Evolutionary conservation across 1,140 invertebrate species (phyloP).

Genomic region (Saxidomus purpurata): DNA sequence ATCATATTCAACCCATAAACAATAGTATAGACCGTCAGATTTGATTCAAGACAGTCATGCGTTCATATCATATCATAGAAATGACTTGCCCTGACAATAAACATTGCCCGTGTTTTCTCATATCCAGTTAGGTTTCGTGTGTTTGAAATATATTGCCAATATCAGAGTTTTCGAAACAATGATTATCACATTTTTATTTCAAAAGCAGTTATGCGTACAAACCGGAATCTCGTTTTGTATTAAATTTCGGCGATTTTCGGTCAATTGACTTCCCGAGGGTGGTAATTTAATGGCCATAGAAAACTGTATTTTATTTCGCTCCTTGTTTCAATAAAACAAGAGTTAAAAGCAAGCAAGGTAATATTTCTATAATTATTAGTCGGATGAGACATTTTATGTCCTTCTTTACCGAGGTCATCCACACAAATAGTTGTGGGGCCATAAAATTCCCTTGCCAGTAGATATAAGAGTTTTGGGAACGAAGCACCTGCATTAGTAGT

Average conservation of each 20-base stretch:
- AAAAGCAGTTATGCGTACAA: slow-evolving; percentile 47
- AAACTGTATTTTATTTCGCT: slow-evolving; percentile 66
- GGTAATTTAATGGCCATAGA: slow-evolving; percentile 58
- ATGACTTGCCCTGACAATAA: neutral
- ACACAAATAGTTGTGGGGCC: slow-evolving; percentile 64
- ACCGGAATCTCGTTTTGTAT: slow-evolving; percentile 37
- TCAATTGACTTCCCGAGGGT: slow-evolving; percentile 61
- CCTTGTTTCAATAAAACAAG: slow-evolving; percentile 67
- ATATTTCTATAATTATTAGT: slow-evolving; percentile 69
- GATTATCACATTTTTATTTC: slow-evolving; percentile 42
- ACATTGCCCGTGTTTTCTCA: slow-evolving; percentile 1
- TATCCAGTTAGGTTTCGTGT: slow-evolving; percentile 4
- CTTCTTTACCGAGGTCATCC: slow-evolving; percentile 58
- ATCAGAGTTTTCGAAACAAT: neutral
- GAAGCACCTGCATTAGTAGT: slow-evolving; percentile 58
- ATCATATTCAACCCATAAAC: slow-evolving; percentile 58
- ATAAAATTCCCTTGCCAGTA: slow-evolving; percentile 66
- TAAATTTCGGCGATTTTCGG: slow-evolving; percentile 64
- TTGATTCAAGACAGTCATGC: slow-evolving; percentile 33
- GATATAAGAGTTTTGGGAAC: slow-evolving; percentile 58
- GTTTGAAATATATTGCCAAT: slow-evolving; percentile 39
- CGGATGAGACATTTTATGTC: slow-evolving; percentile 64
- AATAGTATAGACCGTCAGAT: slow-evolving; percentile 43
- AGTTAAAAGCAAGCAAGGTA: slow-evolving; percentile 62
- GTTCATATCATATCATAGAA: slow-evolving; percentile 13